Evolutionary conservation across 2,113 vertebrate species (phyloP).

Genomic region (Nanorana parkeri): DNA sequence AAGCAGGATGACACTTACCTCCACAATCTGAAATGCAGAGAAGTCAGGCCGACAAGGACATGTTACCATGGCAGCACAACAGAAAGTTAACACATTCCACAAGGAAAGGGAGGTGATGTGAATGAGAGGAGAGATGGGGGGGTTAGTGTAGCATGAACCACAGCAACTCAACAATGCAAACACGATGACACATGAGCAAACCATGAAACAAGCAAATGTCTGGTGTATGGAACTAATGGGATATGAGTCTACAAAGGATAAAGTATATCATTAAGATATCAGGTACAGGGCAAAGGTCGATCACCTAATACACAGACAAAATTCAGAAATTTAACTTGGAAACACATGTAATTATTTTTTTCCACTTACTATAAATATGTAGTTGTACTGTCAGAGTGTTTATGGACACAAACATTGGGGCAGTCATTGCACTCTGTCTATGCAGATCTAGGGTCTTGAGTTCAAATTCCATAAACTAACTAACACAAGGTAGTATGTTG

Average conservation of each 20-base stretch:
- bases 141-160: slow-evolving; percentile 54
- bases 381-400: background rate
- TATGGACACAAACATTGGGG: background rate
- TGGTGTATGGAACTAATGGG: background rate
- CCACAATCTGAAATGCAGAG: slow-evolving; percentile 81
- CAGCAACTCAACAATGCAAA: slow-evolving; percentile 50
- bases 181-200: slow-evolving; percentile 20
- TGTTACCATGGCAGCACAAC: slow-evolving; percentile 81
- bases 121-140: slow-evolving; percentile 56
- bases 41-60: slow-evolving; percentile 84
- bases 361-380: background rate
- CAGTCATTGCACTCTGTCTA: no score
- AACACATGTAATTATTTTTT: background rate
- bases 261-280: background rate
- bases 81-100: slow-evolving; percentile 83
- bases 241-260: background rate
- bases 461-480: no score
- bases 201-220: slow-evolving; percentile 8
- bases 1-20: slow-evolving; percentile 74
- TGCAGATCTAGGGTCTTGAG: no score
- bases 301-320: background rate
- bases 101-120: slow-evolving; percentile 69
- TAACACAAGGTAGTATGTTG: no score
- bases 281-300: background rate
- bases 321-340: background rate